Evolutionary conservation across 23 tunicate species (phyloP), one percentile per base, ranked within the genome.

Genomic region (Trididemnum clinides): DNA sequence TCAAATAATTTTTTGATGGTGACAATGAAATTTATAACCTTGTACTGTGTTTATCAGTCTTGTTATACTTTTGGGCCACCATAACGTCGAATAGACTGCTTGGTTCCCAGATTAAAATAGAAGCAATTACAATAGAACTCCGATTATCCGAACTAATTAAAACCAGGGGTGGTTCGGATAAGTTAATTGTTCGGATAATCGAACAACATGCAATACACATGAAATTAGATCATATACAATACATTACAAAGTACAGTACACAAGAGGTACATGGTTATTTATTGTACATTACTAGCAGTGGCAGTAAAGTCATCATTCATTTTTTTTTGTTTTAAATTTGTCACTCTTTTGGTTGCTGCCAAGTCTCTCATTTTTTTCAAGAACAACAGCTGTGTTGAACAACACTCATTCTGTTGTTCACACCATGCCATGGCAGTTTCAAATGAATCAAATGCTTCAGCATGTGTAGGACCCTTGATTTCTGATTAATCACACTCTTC

Each of bases 401-500:
- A 66, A 66, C 75, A 66, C 75, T 66, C 75, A 28, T 32, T 66
- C 75, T 66, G 75, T 66, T 32, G 75, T 66, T 66, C 75, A 66
- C 75, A 66, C 75, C 75, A 66, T 32, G 75, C 75, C 37, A 66
- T 66, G 75, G 75, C 75, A 28, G 75, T 66, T 66, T 66, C 75
- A 66, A 66, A 66, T 66, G 75, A 15, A 66, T 66, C 75, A 66
- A 66, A 66, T 66, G 75, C 75, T 66, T 66, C 75, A 66, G 75
- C 10, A 28, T 66, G 37, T 66, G 75, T 66, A 66, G 75, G 75
- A 66, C 75, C 75, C 75, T 66, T 66, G 75, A 29, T 66, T 10
- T 66, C 75, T 66, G 37, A 29, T 66, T 66, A 36, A 66, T 66
- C 75, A 31, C 75, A 66, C 75, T 66, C 37, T 66, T 66, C 75